phyloP scores from a whole-genome alignment of 2,797 vertebrate genomes.

The Danio tinwini region DNA sequence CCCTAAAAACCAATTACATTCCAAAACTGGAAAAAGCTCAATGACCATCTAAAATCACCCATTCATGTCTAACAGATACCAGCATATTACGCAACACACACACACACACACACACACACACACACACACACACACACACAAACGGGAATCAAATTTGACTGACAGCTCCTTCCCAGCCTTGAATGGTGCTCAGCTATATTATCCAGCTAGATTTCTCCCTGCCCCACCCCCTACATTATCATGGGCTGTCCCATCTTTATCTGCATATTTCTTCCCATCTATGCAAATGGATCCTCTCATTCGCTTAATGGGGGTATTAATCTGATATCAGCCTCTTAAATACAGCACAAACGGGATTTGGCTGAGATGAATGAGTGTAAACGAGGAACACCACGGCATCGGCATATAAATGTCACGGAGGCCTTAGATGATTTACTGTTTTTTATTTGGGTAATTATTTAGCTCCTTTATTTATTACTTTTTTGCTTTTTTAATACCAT shows the following conservation, averaged over 20 bases:
- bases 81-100: no score
- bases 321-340: constrained; percentile 60
- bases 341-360: constrained; percentile 24
- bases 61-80: constrained; percentile 30
- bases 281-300: constrained; percentile 55
- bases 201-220: constrained; percentile 47
- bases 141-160: constrained; percentile 46
- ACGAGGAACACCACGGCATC: neutral
- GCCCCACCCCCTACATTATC: constrained; percentile 60
- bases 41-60: constrained; percentile 1
- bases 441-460: constrained; percentile 40
- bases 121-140: neutral
- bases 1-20: neutral
- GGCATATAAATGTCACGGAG: constrained; percentile 28
- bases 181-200: constrained; percentile 53
- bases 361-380: constrained; percentile 42
- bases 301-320: constrained; percentile 64
- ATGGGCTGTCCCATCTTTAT: constrained; percentile 55
- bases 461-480: constrained; percentile 11
- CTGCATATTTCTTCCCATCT: constrained; percentile 57
- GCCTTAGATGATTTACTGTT: constrained; percentile 34
- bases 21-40: neutral
- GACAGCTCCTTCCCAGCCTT: constrained; percentile 50
- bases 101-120: neutral
- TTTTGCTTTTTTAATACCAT: constrained; percentile 1